Evolutionary conservation across 2,113 vertebrate species (phyloP).

Genomic region (Leptobrachium ailaonicum): DNA sequence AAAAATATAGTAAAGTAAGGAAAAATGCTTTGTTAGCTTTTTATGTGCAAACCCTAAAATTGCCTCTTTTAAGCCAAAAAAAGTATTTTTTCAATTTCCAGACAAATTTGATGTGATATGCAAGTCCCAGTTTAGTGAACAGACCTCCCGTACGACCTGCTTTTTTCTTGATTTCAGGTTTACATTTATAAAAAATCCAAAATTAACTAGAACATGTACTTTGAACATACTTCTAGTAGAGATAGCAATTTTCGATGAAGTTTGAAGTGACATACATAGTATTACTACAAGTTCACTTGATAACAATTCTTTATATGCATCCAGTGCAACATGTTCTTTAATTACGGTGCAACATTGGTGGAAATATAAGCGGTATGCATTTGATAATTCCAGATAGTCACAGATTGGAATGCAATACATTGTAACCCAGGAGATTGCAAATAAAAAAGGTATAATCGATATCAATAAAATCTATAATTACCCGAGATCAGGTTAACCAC

Average conservation of each 20-base stretch:
- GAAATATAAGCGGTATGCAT: neutral
- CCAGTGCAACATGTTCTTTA: neutral
- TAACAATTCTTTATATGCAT: neutral
- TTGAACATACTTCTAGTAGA: neutral
- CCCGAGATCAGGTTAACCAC: constrained; percentile 16
- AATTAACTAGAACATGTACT: neutral
- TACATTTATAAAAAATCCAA: neutral
- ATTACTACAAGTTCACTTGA: neutral
- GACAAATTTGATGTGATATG: too few species aligned
- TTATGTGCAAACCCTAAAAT: too few species aligned
- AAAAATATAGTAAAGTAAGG: too few species aligned
- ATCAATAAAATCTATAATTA: constrained; percentile 52
- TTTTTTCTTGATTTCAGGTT: too few species aligned
- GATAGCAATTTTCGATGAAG: neutral
- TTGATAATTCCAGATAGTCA: neutral
- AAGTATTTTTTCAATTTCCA: too few species aligned
- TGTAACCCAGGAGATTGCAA: too few species aligned
- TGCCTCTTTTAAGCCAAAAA: too few species aligned
- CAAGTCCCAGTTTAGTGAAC: too few species aligned
- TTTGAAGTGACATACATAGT: neutral
- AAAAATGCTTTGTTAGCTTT: too few species aligned
- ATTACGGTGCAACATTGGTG: neutral
- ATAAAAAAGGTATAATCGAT: neutral
- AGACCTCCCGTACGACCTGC: too few species aligned
- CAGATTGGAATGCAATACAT: neutral